Evolutionary conservation across 2,888 invertebrate genomes (phyloP), one percentile per base, ranked within the genome.

Genomic region (Petrophora chlorosata): DNA sequence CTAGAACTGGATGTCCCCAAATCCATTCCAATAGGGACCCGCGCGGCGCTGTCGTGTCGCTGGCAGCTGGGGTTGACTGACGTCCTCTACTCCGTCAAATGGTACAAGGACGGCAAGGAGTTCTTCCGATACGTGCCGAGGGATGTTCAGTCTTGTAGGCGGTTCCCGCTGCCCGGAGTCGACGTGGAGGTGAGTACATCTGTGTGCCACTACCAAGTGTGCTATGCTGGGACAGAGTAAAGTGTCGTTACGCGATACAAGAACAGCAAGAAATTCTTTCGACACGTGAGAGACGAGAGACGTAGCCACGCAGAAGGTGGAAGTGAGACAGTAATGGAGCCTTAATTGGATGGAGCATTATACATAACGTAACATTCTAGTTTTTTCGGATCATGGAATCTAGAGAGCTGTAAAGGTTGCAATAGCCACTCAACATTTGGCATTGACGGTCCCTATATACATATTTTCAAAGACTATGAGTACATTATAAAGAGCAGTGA

Each of bases 181-280:
- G 93, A 94, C 67, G 96, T 97, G 26, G 95, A 96, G 90, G 97
- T 97, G 85, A 61, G 35, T 26, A 5, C 1, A 2, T 1, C n/a
- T n/a, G 2, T 23, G 23, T 3, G 13, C 7, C 28, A 13, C 12
- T 13, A n/a, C n/a, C n/a, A n/a, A n/a, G n/a, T n/a, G n/a, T n/a
- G n/a, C n/a, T n/a, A n/a, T n/a, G n/a, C n/a, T n/a, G n/a, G n/a
- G n/a, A n/a, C n/a, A n/a, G n/a, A n/a, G n/a, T n/a, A n/a, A n/a
- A n/a, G n/a, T n/a, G n/a, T n/a, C 22, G 96, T 97, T 69, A 97
- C 97, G 88, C 97, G 97, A 97, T 97, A 97, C 91, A 97, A 96
- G 79, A 96, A 96, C 76, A 96, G 96, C 59, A 94, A 95, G 80
- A 97, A 97, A 86, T 96, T 97, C 91, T 97, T 95, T 91, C 92